phyloP scores from a whole-genome alignment of 2,888 invertebrate species.

The Xestia xanthographa region DNA sequence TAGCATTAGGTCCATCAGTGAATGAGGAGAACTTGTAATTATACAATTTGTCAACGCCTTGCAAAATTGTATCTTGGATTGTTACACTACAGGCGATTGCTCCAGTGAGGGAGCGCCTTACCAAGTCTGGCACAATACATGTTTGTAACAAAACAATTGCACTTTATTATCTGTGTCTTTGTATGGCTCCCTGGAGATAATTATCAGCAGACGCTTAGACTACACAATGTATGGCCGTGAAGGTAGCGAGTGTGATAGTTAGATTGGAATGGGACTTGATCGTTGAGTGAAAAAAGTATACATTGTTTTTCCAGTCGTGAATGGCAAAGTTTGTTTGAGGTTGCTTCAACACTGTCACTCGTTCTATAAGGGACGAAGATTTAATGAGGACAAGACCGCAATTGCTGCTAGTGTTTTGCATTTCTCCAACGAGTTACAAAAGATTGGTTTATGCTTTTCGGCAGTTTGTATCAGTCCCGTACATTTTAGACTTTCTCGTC shows the following conservation, averaged over 20 bases:
- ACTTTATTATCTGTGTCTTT: slow-evolving; percentile 53
- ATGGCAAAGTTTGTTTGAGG: not conserved
- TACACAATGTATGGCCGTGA: slow-evolving; percentile 49
- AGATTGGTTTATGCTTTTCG: not conserved
- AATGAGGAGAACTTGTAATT: not conserved
- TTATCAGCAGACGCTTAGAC: slow-evolving; percentile 61
- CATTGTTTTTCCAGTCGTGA: not conserved
- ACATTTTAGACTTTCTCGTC: not conserved
- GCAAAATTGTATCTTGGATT: not conserved
- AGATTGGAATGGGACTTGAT: not conserved
- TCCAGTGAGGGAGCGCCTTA: slow-evolving; percentile 2
- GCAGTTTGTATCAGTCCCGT: not conserved
- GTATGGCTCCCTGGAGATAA: slow-evolving; percentile 56
- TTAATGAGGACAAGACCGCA: not conserved
- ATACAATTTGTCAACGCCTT: not conserved
- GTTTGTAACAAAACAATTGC: slow-evolving; percentile 58
- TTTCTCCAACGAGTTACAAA: not conserved
- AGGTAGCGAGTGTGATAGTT: not conserved
- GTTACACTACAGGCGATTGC: not conserved
- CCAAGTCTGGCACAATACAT: slow-evolving; percentile 10
- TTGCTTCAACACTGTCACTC: not conserved
- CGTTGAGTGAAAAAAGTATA: not conserved
- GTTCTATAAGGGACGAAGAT: not conserved
- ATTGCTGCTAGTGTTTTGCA: not conserved
- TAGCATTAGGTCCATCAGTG: not conserved